A percentile compares a stretch with the other conserved stretches of the same genome.
These are phyloP conservation scores for Chloroceryle amazona DNA, from an alignment of 2,797 vertebrate genomes.

Conservation along the genomic window DNA sequence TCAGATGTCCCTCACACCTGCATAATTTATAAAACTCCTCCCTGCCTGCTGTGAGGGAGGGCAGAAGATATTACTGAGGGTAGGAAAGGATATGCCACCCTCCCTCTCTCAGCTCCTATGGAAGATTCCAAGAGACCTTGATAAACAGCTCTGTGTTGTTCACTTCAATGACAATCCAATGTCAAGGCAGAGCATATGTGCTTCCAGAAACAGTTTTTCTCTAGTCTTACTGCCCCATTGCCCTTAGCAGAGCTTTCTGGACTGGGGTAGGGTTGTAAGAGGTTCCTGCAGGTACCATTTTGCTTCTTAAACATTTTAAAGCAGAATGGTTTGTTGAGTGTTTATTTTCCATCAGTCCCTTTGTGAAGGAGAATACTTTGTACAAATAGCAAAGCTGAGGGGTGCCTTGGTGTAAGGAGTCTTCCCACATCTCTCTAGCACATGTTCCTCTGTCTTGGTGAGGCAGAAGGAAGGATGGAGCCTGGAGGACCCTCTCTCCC, in stretches of 20 bases:
- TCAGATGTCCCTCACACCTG: neutral
- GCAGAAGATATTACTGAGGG: neutral
- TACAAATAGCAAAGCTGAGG: neutral
- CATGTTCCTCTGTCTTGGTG: neutral
- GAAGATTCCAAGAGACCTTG: neutral
- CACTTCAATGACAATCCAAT: conserved; percentile 6
- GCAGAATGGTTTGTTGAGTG: neutral
- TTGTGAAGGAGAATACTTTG: neutral
- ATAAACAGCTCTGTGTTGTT: neutral
- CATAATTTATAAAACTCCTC: neutral
- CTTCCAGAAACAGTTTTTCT: neutral
- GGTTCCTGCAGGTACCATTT: conserved; percentile 81
- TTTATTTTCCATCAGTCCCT: conserved; percentile 43
- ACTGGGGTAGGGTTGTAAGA: conserved; percentile 76
- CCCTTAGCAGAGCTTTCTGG: conserved; percentile 55
- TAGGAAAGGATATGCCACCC: neutral
- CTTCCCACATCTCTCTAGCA: neutral
- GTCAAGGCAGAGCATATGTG: neutral
- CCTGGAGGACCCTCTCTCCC: neutral
- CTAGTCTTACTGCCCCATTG: conserved; percentile 38
- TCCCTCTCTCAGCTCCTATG: neutral
- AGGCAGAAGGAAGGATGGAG: neutral
- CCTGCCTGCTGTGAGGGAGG: neutral
- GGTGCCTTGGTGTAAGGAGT: neutral
- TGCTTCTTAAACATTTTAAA: conserved; percentile 83